These are phyloP conservation scores for Cacatua alba DNA, from an alignment of 2,113 vertebrate genomes.

Conservation along the genomic window DNA sequence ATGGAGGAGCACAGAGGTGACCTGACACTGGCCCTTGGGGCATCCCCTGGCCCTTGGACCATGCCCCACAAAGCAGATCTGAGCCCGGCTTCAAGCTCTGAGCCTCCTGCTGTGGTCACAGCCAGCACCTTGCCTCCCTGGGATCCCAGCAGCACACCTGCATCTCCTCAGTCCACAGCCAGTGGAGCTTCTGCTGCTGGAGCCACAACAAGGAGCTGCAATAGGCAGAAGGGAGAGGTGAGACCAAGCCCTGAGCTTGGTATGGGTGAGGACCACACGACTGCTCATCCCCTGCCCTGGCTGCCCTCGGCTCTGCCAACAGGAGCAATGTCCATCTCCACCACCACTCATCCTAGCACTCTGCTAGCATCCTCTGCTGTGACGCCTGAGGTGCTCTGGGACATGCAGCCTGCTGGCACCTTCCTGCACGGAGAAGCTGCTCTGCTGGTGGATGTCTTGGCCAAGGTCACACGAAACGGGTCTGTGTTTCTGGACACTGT, in stretches of 20 bases:
- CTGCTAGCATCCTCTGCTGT: not conserved
- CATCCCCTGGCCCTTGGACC: not conserved
- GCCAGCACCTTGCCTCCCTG: no score
- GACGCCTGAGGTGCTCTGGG: not conserved
- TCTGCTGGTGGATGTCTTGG: fast-evolving
- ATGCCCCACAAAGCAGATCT: not conserved
- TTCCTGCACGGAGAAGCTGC: not conserved
- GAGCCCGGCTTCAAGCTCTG: fast-evolving
- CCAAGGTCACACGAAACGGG: not conserved
- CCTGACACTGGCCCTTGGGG: fast-evolving
- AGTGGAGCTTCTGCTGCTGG: not conserved
- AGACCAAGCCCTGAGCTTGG: not conserved
- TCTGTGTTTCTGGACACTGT: not conserved
- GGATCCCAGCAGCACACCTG: fast-evolving
- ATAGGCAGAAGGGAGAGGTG: not conserved
- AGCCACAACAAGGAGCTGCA: not conserved
- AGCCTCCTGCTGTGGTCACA: not conserved
- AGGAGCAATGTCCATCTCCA: fast-evolving
- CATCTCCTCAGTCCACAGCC: fast-evolving
- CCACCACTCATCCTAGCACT: fast-evolving
- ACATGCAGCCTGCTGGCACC: fast-evolving
- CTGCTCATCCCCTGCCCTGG: not conserved
- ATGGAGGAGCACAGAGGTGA: not conserved
- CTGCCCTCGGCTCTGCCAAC: not conserved
- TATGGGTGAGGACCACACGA: not conserved